Evolutionary conservation across 2,113 vertebrate species (phyloP).

Genomic region (Mesocricetus auratus): DNA sequence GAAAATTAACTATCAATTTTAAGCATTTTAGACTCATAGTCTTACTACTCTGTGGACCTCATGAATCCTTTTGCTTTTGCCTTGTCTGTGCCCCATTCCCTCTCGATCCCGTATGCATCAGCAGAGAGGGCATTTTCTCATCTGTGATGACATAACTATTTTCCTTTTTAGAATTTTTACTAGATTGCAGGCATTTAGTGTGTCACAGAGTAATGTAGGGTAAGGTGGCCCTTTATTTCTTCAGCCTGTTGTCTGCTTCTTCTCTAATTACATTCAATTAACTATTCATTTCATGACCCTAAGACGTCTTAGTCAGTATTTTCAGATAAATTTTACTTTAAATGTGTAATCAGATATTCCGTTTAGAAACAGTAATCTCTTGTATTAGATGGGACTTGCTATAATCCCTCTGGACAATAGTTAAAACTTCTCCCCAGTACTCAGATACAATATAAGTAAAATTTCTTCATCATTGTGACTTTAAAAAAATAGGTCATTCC

Average conservation of each 20-base stretch:
- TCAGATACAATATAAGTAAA: not conserved
- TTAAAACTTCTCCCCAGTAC: not conserved
- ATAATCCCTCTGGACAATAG: not conserved
- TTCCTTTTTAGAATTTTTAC: not conserved
- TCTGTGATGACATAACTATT: no score
- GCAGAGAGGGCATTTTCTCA: not conserved
- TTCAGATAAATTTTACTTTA: not conserved
- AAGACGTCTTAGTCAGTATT: not conserved
- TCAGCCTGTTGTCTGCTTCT: not conserved
- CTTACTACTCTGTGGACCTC: no score
- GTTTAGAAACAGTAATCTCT: not conserved
- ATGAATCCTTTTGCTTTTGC: not conserved
- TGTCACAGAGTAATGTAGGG: fast-evolving
- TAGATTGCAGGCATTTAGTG: not conserved
- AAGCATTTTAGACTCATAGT: not conserved
- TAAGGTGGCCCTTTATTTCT: fast-evolving
- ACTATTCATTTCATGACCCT: not conserved
- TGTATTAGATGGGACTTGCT: not conserved
- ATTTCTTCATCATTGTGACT: no score
- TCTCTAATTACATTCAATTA: not conserved
- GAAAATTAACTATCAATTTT: not conserved
- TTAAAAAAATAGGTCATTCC: not conserved
- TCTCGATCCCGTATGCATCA: not conserved
- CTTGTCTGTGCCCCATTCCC: no score
- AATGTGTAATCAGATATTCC: not conserved